Percentiles rank a stretch among this genome's conserved stretches.
phyloP scores from a whole-genome alignment of 2,113 vertebrate species.

The Prionailurus viverrinus region DNA sequence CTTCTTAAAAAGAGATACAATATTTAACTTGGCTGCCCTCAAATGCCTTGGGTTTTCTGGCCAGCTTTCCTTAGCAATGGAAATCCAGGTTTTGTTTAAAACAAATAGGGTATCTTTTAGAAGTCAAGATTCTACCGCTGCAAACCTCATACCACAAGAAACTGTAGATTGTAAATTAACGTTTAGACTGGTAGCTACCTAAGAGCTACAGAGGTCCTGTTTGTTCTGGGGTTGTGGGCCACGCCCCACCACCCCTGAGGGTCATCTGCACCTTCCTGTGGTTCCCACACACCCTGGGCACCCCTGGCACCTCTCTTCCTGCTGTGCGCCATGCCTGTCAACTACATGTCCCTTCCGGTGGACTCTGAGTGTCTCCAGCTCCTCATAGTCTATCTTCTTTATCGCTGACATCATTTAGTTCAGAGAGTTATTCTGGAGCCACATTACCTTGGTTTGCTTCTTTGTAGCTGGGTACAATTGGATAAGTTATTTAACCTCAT shows the following conservation, averaged over 20 bases:
- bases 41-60: slow-evolving; percentile 10
- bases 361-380: background rate
- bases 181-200: background rate
- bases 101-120: slow-evolving; percentile 43
- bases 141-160: background rate
- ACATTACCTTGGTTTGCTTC: background rate
- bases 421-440: background rate
- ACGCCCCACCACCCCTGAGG: rapidly evolving
- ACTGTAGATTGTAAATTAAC: background rate
- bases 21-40: slow-evolving; percentile 82
- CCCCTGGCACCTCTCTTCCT: background rate
- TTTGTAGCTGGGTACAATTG: background rate
- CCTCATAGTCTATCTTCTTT: background rate
- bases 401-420: background rate
- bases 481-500: background rate
- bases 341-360: no score
- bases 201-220: background rate
- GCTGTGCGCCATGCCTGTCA: rapidly evolving
- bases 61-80: slow-evolving; percentile 30
- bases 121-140: slow-evolving; percentile 32
- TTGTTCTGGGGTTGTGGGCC: no score
- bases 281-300: background rate
- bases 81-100: slow-evolving; percentile 73
- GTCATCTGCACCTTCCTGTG: no score
- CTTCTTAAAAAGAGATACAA: slow-evolving; percentile 81